phyloP scores from a whole-genome alignment of 2,797 vertebrate genomes.

The Okamejei kenojei region DNA sequence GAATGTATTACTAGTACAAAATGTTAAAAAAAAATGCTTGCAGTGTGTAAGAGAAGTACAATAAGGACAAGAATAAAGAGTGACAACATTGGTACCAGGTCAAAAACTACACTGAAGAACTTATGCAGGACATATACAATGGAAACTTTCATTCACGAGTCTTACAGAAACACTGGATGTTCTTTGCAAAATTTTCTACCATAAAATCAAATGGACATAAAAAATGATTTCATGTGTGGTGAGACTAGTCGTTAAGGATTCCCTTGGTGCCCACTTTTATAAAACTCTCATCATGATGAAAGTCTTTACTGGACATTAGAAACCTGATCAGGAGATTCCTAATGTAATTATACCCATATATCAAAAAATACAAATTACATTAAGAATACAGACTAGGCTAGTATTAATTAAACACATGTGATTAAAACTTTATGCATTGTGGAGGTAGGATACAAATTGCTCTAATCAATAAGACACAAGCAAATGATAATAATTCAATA shows the following conservation, averaged over 20 bases:
- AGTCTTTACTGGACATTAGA: background rate
- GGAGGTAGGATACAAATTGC: background rate
- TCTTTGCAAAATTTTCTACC: background rate
- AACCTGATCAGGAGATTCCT: background rate
- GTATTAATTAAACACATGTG: background rate
- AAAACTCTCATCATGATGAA: background rate
- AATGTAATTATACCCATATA: background rate
- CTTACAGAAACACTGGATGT: background rate
- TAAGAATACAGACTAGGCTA: background rate
- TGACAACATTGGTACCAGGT: background rate
- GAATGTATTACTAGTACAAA: background rate
- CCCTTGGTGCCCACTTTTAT: background rate
- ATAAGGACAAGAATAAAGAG: background rate
- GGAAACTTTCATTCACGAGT: background rate
- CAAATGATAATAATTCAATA: background rate
- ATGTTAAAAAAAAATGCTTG: too few relatives aligned
- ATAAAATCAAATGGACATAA: background rate
- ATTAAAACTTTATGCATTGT: background rate
- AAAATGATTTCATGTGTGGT: background rate
- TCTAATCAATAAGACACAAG: background rate
- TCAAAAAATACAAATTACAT: background rate
- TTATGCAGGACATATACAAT: background rate
- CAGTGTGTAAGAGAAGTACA: background rate
- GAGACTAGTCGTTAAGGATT: background rate
- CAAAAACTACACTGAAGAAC: background rate